These are phyloP conservation scores for Mormyrops attenuatus DNA, from an alignment of 2,797 vertebrate genomes.

Conservation along the genomic window DNA sequence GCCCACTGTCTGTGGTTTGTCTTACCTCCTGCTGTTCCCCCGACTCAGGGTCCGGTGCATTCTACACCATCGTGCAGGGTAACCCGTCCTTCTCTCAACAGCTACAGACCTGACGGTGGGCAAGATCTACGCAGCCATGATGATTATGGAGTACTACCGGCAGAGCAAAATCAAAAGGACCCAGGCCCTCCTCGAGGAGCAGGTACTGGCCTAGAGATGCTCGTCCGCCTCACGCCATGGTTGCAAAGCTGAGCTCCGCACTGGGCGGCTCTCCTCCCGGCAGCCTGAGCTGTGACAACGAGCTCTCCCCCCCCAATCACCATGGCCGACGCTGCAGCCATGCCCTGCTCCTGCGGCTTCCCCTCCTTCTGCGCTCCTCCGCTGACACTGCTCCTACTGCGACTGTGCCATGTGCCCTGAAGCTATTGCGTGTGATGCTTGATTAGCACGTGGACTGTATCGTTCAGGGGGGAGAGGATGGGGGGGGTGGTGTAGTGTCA, in stretches of 20 bases:
- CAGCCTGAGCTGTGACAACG: constrained; percentile 49
- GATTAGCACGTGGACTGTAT: background rate
- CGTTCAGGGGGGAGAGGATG: background rate
- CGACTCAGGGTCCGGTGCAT: constrained; percentile 65
- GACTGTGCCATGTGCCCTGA: background rate
- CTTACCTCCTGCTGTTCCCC: constrained; percentile 53
- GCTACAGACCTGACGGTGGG: constrained; percentile 93
- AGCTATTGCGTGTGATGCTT: constrained; percentile 5
- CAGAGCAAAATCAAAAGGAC: constrained; percentile 94
- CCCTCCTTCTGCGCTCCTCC: background rate
- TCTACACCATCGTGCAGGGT: constrained; percentile 69
- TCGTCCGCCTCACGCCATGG: constrained; percentile 7
- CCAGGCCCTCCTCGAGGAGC: constrained; percentile 83
- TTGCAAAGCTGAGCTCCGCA: background rate
- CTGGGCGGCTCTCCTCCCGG: constrained; percentile 17
- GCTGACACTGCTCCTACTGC: background rate
- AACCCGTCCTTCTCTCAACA: constrained; percentile 76
- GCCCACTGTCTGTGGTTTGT: constrained; percentile 52
- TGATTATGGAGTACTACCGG: constrained; percentile 97
- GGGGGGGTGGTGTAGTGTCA: background rate
- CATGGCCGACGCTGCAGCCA: background rate
- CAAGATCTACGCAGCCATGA: constrained; percentile 97
- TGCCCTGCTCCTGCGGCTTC: background rate
- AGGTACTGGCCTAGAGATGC: constrained; percentile 64
- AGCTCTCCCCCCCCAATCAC: constrained; percentile 2